phyloP scores from a whole-genome alignment of 1,140 invertebrate species.

The Ctenoplectra terminalis region DNA sequence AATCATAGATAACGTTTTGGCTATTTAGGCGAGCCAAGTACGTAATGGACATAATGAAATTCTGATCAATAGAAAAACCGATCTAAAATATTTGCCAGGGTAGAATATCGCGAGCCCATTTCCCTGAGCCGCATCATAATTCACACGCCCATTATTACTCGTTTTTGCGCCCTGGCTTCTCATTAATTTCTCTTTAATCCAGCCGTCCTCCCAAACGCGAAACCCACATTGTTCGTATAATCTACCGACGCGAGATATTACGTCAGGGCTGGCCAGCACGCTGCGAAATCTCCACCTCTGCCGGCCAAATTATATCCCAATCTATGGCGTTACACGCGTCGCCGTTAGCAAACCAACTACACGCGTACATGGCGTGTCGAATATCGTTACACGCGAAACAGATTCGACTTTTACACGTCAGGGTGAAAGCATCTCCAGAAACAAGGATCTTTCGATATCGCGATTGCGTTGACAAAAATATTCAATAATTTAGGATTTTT shows the following conservation, averaged over 20 bases:
- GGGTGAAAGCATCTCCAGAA: neutral
- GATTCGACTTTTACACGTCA: neutral
- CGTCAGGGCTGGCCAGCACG: conserved; percentile 16
- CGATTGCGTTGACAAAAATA: too few relatives aligned
- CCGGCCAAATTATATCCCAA: conserved; percentile 29
- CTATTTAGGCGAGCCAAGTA: neutral
- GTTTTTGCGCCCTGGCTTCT: conserved; percentile 39
- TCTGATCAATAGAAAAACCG: conserved; percentile 35
- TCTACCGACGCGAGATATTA: conserved; percentile 47
- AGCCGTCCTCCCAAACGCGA: conserved; percentile 29
- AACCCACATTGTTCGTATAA: conserved; percentile 55
- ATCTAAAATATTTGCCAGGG: conserved; percentile 33
- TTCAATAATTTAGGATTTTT: too few relatives aligned
- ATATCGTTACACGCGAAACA: neutral
- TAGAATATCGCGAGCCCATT: neutral
- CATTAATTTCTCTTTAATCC: conserved; percentile 67
- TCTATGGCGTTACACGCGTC: neutral
- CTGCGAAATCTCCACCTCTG: conserved; percentile 5
- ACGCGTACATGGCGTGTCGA: too few relatives aligned
- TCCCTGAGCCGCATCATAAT: conserved; percentile 44
- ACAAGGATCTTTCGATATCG: neutral
- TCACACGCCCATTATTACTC: conserved; percentile 56
- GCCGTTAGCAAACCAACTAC: neutral
- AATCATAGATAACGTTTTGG: conserved; percentile 1
- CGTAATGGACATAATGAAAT: conserved; percentile 30